Conservation (phyloP, 2,113 vertebrate genomes). For the Bambusicola thoracicus region DNA sequence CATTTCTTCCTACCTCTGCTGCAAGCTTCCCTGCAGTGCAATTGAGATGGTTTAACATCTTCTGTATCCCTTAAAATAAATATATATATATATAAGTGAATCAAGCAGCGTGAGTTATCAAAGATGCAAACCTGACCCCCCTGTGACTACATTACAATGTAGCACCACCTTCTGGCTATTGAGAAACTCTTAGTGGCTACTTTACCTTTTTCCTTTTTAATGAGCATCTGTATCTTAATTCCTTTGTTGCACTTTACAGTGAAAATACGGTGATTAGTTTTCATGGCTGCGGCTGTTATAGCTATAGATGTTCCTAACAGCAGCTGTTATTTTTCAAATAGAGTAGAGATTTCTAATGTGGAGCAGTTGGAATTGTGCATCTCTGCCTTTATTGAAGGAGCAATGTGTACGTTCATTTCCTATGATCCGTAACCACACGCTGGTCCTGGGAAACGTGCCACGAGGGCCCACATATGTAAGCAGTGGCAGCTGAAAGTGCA, state of each 20-base stretch:
- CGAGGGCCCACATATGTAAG: constrained; percentile 58
- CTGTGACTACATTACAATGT: constrained; percentile 65
- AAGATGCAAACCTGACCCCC: constrained; percentile 26
- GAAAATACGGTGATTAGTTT: constrained; percentile 19
- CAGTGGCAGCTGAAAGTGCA: constrained; percentile 64
- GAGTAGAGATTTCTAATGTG: neutral
- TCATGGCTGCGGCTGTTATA: constrained; percentile 5
- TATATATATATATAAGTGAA: neutral
- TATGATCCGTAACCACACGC: constrained; percentile 56
- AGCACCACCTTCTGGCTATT: constrained; percentile 79
- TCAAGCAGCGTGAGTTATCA: constrained; percentile 1
- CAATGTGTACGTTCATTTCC: constrained; percentile 62
- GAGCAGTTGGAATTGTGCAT: neutral
- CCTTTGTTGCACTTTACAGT: constrained; percentile 23
- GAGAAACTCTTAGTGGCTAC: neutral
- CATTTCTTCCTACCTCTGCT: neutral
- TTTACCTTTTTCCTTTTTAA: neutral
- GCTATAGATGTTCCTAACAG: constrained; percentile 21
- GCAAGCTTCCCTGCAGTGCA: neutral
- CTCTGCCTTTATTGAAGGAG: constrained; percentile 31
- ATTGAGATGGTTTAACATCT: constrained; percentile 10
- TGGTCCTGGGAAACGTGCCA: constrained; percentile 63
- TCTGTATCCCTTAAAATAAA: neutral
- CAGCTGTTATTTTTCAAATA: constrained; percentile 29
- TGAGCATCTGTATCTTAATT: neutral